Percentiles rank a stretch among this genome's conserved stretches.
phyloP scores from a whole-genome alignment of 2,888 invertebrate genomes.

The Strigamia transsilvanica region DNA sequence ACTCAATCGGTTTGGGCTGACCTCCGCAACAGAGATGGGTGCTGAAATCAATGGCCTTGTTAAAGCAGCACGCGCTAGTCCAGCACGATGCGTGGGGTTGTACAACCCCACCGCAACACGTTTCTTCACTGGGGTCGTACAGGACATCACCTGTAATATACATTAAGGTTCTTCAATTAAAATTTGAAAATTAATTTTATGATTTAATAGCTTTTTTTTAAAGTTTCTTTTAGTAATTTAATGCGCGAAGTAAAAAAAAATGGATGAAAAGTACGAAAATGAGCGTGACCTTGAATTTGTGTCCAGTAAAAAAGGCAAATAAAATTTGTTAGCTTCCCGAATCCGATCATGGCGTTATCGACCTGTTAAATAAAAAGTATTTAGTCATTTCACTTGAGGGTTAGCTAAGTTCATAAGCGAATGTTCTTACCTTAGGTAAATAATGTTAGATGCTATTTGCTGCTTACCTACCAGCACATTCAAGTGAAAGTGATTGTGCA shows the following conservation, averaged over 20 bases:
- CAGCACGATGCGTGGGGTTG: constrained; percentile 40
- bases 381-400: background rate
- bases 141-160: constrained; percentile 7
- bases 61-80: background rate
- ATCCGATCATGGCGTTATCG: background rate
- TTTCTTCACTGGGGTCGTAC: constrained; percentile 33
- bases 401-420: background rate
- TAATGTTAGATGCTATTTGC: background rate
- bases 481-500: background rate
- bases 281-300: background rate
- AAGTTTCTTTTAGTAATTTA: background rate
- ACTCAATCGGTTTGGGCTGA: background rate
- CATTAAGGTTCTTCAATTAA: too few relatives aligned
- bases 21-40: constrained; percentile 49
- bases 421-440: background rate
- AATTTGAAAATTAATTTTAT: too few relatives aligned
- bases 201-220: background rate
- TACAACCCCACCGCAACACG: constrained; percentile 12
- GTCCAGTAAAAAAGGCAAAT: background rate
- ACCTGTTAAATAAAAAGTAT: background rate
- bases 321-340: background rate
- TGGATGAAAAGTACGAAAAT: background rate
- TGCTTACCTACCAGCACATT: too few relatives aligned
- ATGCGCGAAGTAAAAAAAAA: background rate
- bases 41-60: constrained; percentile 20